A percentile compares a stretch with the other conserved stretches of the same genome.
Evolutionary conservation across 1,140 invertebrate species (phyloP).

Genomic region (Ericerus pela): DNA sequence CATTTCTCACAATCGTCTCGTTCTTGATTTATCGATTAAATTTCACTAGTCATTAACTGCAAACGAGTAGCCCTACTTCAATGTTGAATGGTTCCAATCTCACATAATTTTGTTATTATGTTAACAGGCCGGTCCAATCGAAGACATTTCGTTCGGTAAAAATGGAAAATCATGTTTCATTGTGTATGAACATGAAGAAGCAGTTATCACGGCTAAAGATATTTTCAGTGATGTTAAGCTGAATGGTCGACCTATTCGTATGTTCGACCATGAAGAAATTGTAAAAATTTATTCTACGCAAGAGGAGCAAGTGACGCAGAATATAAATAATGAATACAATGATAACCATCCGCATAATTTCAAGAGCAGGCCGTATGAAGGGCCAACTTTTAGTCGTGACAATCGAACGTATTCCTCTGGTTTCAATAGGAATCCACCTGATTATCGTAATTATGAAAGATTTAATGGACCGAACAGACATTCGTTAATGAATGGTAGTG

Average conservation of each 20-base stretch:
- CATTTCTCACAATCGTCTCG: not conserved
- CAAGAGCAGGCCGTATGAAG: no score
- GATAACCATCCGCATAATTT: no score
- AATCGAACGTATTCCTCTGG: no score
- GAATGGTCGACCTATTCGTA: not conserved
- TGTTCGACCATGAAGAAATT: not conserved
- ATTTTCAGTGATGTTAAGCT: conserved; percentile 1
- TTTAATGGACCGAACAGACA: no score
- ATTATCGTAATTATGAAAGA: no score
- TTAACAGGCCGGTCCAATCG: not conserved
- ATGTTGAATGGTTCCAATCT: not conserved
- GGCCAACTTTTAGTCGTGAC: no score
- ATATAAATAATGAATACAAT: no score
- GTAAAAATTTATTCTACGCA: not conserved
- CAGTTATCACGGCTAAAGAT: not conserved
- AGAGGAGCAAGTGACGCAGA: not conserved
- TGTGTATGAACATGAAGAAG: not conserved
- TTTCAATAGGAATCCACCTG: no score
- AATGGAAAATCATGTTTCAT: not conserved
- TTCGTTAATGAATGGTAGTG: no score
- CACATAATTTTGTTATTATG: not conserved
- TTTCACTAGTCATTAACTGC: not conserved
- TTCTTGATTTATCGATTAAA: no score
- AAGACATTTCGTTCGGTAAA: not conserved
- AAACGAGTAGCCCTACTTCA: not conserved